Evolutionary conservation across 2,113 vertebrate genomes (phyloP), one percentile per base, ranked within the genome.

Genomic region (Microcebus jonahi): DNA sequence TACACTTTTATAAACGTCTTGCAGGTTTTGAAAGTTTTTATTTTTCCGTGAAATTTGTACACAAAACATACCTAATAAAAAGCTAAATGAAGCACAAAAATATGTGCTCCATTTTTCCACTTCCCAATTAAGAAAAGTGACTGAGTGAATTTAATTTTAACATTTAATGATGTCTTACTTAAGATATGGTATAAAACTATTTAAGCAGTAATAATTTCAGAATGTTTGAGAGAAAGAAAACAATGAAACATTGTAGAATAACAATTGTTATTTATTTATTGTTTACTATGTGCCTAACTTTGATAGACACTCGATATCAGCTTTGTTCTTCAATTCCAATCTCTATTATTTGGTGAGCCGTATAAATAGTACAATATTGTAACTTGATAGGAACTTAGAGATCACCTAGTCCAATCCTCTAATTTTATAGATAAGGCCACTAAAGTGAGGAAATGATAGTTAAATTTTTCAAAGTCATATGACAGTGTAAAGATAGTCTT

Each of bases 31-130:
- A n/a, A n/a, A n/a, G n/a, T n/a, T n/a, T n/a, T n/a, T n/a, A n/a
- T n/a, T n/a, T n/a, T n/a, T n/a, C n/a, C n/a, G n/a, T n/a, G n/a
- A n/a, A n/a, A n/a, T 88, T 61, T 59, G n/a, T 90, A 68, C 9
- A n/a, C 8, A 79, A 90, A 77, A 31, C 39, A 88, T 75, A 65
- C 2, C 4, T 7, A 63, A 61, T 27, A 25, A 25, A 61, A 79
- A 59, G 4, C 29, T 76, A 81, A 90, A 82, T 71, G 61, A 97
- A 94, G 55, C 48, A n/a, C 6, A 63, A 89, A 91, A 96, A 42
- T 85, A 67, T 8, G 6, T 76, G 57, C 34, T 73, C 36, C 36
- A 36, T 71, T 61, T 77, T 93, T 42, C 71, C 12, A 29, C 31
- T 91, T 94, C 61, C 39, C 27, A 71, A 80, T 75, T 68, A 55